phyloP scores from a whole-genome alignment of 2,888 invertebrate species.

The Tholera decimalis region DNA sequence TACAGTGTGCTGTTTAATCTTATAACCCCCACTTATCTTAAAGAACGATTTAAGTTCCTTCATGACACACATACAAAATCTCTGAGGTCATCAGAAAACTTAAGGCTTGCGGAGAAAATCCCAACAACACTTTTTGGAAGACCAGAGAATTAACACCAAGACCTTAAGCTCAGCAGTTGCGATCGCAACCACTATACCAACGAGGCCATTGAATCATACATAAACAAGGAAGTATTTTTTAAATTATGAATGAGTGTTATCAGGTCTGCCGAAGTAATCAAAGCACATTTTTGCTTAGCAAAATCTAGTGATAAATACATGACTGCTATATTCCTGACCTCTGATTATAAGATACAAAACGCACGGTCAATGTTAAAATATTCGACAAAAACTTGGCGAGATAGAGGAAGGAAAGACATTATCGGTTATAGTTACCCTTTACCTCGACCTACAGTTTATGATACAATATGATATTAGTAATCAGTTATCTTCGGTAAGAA shows the following conservation, averaged over 20 bases:
- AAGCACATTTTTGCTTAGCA: background rate
- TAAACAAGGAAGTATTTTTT: background rate
- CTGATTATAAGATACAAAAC: background rate
- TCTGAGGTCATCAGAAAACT: too few relatives aligned
- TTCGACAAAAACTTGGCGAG: background rate
- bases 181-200: too few relatives aligned
- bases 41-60: too few relatives aligned
- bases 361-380: too few relatives aligned
- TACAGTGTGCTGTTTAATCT: too few relatives aligned
- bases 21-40: too few relatives aligned
- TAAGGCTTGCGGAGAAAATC: too few relatives aligned
- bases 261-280: background rate
- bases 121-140: too few relatives aligned
- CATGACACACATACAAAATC: too few relatives aligned
- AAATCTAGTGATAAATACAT: background rate
- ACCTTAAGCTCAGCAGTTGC: too few relatives aligned
- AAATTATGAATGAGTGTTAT: background rate
- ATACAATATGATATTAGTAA: constrained; percentile 18
- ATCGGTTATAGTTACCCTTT: background rate
- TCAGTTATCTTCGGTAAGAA: constrained; percentile 17
- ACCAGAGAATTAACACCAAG: too few relatives aligned
- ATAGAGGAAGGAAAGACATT: constrained; percentile 10
- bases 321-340: background rate
- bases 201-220: too few relatives aligned
- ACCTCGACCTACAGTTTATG: constrained; percentile 24